A percentile compares a stretch with the other conserved stretches of the same genome.
phyloP scores from a whole-genome alignment of 2,113 vertebrate genomes.

The Channa argus region DNA sequence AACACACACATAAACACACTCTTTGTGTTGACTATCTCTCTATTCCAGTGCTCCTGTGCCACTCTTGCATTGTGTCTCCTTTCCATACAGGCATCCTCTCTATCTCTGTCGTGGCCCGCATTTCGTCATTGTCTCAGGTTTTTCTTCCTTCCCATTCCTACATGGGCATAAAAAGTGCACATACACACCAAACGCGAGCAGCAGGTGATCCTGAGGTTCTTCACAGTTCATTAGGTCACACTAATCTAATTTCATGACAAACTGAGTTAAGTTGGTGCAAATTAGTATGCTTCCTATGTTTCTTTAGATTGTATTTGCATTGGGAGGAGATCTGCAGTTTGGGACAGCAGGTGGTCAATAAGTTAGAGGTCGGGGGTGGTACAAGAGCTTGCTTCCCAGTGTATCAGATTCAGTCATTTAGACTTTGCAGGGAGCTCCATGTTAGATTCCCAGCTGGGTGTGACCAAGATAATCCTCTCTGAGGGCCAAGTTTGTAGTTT shows the following conservation, averaged over 20 bases:
- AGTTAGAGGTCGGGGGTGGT: constrained; percentile 55
- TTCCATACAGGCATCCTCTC: constrained; percentile 28
- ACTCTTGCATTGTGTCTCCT: constrained; percentile 37
- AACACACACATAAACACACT: constrained; percentile 1
- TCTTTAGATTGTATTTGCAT: constrained; percentile 58
- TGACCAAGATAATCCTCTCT: constrained; percentile 9
- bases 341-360: constrained; percentile 74
- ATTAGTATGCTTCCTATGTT: constrained; percentile 65
- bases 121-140: constrained; percentile 25
- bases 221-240: constrained; percentile 62
- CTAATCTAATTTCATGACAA: constrained; percentile 76
- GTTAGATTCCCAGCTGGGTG: constrained; percentile 43
- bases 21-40: constrained; percentile 40
- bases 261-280: constrained; percentile 63
- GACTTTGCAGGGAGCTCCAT: constrained; percentile 27
- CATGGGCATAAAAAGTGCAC: not conserved
- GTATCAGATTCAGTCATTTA: constrained; percentile 70
- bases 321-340: constrained; percentile 43
- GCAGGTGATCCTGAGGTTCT: constrained; percentile 45
- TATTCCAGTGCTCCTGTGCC: constrained; percentile 23
- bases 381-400: constrained; percentile 65
- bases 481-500: constrained; percentile 2
- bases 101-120: constrained; percentile 29
- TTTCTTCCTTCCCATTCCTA: not conserved
- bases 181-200: constrained; percentile 1